Base-by-base conservation (phyloP, 2,888 invertebrate genomes). In the Apotomis turbidana region DNA sequence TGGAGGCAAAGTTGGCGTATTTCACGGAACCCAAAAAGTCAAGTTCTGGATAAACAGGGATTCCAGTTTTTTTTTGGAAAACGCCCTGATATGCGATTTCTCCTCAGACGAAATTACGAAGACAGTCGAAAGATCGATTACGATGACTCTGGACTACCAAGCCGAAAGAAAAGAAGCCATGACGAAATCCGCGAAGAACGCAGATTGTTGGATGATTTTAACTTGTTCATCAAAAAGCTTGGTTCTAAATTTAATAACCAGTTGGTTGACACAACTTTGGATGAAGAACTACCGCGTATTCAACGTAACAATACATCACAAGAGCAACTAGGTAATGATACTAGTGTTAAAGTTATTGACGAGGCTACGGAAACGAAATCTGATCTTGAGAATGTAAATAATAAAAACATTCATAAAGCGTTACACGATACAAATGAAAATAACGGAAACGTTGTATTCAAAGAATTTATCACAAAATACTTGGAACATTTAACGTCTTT, bases 71-170 rank as follows among this genome's bases (percentile, higher is more conserved):
- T 44, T 44, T 6, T 44, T 44, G 0, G 8, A 27, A 27, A 27
- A 2, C 27, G 27, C 2, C 27, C 27, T 27, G 2, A 49, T 49
- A 49, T 49, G 10, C 5, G 49, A 9, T 9, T 49, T 49, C 3
- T 49, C 49, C 49, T 10, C 49, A 49, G 49, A 49, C 9, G 9
- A 9, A 49, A 49, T 9, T 9, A 9, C 10, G 49, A 49, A 8
- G 49, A 49, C 8, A 10, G 9, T 49, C 9, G 3, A 2, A 49
- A 9, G 10, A 57, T 3, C 27, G 66, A 66, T n/a, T 66, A 66
- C 57, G 66, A 57, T 27, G 66, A 66, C 1, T 27, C 66, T 27
- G 66, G 66, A 46, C n/a, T 66, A n/a, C 66, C 66, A n/a, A 2
- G 46, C 0, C 44, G 66, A 55, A 66, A 27, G 55, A 66, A 66